Evolutionary conservation across 2,797 vertebrate species (phyloP).

Genomic region (Neostethus bicornis): DNA sequence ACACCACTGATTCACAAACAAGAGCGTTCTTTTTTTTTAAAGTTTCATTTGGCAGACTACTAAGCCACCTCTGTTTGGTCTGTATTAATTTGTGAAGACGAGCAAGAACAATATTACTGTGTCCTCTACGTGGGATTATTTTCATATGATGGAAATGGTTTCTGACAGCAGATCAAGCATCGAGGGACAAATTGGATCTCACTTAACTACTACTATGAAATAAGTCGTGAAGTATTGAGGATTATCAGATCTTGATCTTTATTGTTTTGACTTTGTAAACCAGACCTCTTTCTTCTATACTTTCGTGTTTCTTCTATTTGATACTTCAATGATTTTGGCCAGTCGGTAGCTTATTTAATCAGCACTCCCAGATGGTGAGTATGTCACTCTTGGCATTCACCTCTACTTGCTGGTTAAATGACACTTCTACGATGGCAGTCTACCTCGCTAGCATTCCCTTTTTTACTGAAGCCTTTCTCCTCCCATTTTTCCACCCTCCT

Average conservation of each 20-base stretch:
- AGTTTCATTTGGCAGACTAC: not conserved
- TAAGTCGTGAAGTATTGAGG: too few relatives aligned
- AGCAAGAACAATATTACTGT: not conserved
- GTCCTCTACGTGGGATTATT: not conserved
- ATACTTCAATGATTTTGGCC: slow-evolving; percentile 27
- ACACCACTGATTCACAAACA: not conserved
- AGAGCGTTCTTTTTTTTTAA: not conserved
- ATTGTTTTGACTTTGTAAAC: slow-evolving; percentile 15
- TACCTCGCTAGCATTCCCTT: slow-evolving; percentile 56
- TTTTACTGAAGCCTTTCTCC: slow-evolving; percentile 39
- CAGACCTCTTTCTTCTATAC: slow-evolving; percentile 19
- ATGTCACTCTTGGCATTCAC: slow-evolving; percentile 43
- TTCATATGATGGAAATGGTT: not conserved
- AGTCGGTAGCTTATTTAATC: slow-evolving; percentile 4
- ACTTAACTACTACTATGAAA: not conserved
- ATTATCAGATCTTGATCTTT: slow-evolving; percentile 30
- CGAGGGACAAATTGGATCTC: not conserved
- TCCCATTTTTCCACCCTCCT: slow-evolving; percentile 28
- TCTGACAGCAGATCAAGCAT: not conserved
- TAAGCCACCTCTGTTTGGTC: not conserved
- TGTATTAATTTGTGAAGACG: not conserved
- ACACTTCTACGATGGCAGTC: slow-evolving; percentile 57
- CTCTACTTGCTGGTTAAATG: slow-evolving; percentile 29
- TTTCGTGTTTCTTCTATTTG: slow-evolving; percentile 19
- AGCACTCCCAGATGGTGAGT: slow-evolving; percentile 25